Evolutionary conservation across 2,113 vertebrate genomes (phyloP).

Genomic region (Gulo gulo): DNA sequence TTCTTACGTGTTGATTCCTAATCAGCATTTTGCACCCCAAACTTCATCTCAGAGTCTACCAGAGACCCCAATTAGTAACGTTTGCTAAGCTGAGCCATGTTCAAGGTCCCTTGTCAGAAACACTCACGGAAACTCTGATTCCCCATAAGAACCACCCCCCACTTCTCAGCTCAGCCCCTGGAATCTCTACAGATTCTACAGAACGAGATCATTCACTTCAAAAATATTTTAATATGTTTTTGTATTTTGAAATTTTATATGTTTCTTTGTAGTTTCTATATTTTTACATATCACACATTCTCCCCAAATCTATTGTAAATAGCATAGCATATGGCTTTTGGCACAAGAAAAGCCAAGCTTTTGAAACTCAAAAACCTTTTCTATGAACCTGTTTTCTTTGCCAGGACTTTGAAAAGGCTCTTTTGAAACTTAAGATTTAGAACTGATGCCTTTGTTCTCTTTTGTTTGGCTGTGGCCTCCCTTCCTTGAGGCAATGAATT

Average conservation of each 20-base stretch:
- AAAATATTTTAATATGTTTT: neutral
- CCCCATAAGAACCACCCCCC: neutral
- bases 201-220: neutral
- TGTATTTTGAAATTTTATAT: neutral
- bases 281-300: neutral
- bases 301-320: constrained; percentile 11
- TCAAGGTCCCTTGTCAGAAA: neutral
- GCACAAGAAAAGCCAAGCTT: constrained; percentile 30
- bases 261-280: neutral
- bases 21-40: neutral
- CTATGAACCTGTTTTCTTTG: constrained; percentile 43
- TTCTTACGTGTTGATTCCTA: neutral
- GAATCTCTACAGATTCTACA: neutral
- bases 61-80: neutral
- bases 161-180: neutral
- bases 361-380: constrained; percentile 57
- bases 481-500: constrained; percentile 25
- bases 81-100: neutral
- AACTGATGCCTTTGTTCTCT: constrained; percentile 33
- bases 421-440: constrained; percentile 61
- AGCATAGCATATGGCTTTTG: neutral
- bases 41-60: neutral
- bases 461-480: constrained; percentile 12
- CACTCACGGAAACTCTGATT: neutral
- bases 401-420: constrained; percentile 45